phyloP scores from a whole-genome alignment of 1,140 invertebrate genomes.

The Pteromalus puparum region DNA sequence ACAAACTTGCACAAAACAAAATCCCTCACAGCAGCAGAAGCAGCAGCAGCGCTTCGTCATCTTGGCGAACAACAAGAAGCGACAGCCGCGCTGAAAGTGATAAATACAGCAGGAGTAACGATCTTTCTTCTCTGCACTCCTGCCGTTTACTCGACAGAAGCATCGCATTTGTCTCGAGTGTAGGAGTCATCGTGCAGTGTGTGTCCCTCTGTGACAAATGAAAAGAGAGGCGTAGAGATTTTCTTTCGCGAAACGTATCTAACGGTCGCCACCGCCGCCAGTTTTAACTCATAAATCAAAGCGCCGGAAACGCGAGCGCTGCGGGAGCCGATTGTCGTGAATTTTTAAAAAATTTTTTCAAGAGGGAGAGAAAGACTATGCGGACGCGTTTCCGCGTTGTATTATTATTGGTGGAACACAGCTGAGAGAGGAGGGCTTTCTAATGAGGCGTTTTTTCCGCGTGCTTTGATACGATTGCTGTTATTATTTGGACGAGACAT shows the following conservation, averaged over 20 bases:
- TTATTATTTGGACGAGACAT: background rate
- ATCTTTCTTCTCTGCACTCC: constrained; percentile 5
- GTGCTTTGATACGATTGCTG: background rate
- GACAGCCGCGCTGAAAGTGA: constrained; percentile 13
- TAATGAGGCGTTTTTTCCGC: background rate
- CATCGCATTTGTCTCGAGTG: constrained; percentile 3
- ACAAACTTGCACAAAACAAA: background rate
- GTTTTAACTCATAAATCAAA: background rate
- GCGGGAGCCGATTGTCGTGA: background rate
- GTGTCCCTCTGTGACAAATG: constrained; percentile 42
- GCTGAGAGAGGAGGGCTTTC: background rate
- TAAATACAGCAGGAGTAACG: constrained; percentile 1
- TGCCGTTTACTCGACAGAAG: background rate
- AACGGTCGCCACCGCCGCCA: background rate
- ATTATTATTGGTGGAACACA: background rate
- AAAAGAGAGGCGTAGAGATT: constrained; percentile 16
- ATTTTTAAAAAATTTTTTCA: background rate
- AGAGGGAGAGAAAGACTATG: background rate
- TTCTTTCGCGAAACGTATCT: constrained; percentile 36
- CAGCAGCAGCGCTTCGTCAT: background rate
- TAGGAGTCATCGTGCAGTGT: constrained; percentile 9
- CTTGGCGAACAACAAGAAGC: background rate
- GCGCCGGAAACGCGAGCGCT: background rate
- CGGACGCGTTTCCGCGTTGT: background rate
- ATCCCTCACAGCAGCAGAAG: background rate